Base-by-base conservation (phyloP, 1,140 invertebrate species). In the Acyrthosiphon pisum region DNA sequence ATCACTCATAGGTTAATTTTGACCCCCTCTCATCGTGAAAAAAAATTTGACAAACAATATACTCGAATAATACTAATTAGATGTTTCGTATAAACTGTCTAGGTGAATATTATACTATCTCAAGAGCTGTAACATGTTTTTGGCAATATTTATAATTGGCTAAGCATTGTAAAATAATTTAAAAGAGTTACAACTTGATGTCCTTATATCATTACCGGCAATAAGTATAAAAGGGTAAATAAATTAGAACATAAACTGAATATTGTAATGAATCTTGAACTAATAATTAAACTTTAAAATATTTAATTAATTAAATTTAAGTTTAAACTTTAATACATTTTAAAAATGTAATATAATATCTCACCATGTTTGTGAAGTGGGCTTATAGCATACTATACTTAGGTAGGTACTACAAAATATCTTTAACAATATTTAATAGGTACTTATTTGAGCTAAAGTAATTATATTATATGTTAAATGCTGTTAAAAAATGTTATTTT, bases 81-180 rank as follows among this genome's bases (percentile, higher is more conserved):
- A 53, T 50, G 53, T 53, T 56, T 18, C 30, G 30, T 68, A 35
- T 48, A 56, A 46, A 50, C 88, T 81, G 56, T 76, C 46, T 93
- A 90, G 93, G 84, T 93, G 46, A 48, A 68, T 76, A 76, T 60
- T 68, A 68, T 68, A 68, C 37, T 68, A 68, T 90, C 88, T 41
- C 26, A 50, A 90, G 41, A 90, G 56, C 26, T 90, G 14, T 44
- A 90, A 90, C 53, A 35, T 20, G 3, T 41, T 90, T 60, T 90
- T 90, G 89, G 89, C 89, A 90, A 68, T 90, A 90, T 90, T 90
- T 68, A 68, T 90, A 90, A 90, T 90, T 90, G 89, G 89, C 89
- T 41, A n/a, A 90, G 26, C 53, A 68, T 68, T 68, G 37, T 68
- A 30, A n/a, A 44, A 44, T 68, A 35, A n/a, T 68, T 44, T 35